phyloP scores from a whole-genome alignment of 23 tunicate species.

The Trididemnum miniatum region DNA sequence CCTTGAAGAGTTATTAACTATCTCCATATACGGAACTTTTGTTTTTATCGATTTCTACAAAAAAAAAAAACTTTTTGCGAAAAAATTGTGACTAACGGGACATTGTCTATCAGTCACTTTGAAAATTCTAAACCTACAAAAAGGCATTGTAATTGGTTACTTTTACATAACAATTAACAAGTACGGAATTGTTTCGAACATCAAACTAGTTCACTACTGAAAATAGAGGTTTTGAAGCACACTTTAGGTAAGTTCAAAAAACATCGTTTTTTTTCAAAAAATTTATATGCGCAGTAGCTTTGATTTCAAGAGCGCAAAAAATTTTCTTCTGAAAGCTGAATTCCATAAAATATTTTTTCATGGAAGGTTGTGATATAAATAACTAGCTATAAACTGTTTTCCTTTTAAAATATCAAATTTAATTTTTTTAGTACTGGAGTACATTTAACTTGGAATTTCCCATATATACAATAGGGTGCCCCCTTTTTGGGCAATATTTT shows the following conservation, averaged over 20 bases:
- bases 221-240: neutral
- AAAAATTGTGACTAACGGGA: neutral
- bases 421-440: neutral
- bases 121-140: neutral
- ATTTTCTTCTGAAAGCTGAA: neutral
- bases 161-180: neutral
- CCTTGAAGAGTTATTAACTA: neutral
- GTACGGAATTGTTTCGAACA: neutral
- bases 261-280: neutral
- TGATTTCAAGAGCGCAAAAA: neutral
- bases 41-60: neutral
- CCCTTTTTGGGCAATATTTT: too few species aligned
- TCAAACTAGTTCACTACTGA: neutral
- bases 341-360: neutral
- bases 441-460: neutral
- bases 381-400: neutral
- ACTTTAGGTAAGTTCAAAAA: neutral
- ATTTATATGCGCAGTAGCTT: neutral
- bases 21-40: neutral
- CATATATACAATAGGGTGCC: slow-evolving; percentile 18
- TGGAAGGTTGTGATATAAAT: neutral
- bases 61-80: neutral
- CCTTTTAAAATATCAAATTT: neutral
- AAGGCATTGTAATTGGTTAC: neutral
- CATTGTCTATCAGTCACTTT: neutral